A percentile compares a stretch with the other conserved stretches of the same genome.
These are phyloP conservation scores for Bubo scandiacus DNA, from an alignment of 2,113 vertebrate species.

Conservation along the genomic window DNA sequence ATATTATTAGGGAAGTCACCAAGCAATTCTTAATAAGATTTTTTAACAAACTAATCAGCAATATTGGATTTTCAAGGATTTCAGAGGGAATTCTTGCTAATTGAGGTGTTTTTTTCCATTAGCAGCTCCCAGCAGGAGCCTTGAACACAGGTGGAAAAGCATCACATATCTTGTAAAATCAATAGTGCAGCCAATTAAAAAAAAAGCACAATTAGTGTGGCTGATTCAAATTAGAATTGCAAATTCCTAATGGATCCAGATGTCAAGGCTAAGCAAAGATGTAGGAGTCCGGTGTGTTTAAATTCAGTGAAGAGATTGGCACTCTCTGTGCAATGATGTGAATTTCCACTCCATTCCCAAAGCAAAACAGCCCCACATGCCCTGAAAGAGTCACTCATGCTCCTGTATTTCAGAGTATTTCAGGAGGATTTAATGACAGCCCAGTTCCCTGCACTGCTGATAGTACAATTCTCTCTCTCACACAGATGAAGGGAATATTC, in stretches of 20 bases:
- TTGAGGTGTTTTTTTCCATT: slow-evolving; percentile 49
- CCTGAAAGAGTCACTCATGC: not conserved
- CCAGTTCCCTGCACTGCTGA: not conserved
- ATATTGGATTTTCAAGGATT: slow-evolving; percentile 66
- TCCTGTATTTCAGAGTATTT: not conserved
- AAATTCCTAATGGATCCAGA: slow-evolving; percentile 38
- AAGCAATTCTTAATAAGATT: slow-evolving; percentile 53
- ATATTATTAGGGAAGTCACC: slow-evolving; percentile 30
- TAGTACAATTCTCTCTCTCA: not conserved
- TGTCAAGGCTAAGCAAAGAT: not conserved
- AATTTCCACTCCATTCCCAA: not conserved
- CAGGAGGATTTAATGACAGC: not conserved
- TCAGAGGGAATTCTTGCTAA: slow-evolving; percentile 66
- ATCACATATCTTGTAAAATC: slow-evolving; percentile 30
- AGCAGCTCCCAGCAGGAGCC: slow-evolving; percentile 48
- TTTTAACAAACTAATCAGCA: slow-evolving; percentile 63
- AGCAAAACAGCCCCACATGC: not conserved
- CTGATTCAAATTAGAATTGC: slow-evolving; percentile 48
- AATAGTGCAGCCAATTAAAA: slow-evolving; percentile 35
- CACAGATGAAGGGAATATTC: not conserved
- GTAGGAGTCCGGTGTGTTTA: not conserved
- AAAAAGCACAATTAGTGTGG: not conserved
- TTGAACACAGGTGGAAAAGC: slow-evolving; percentile 36
- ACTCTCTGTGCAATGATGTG: not conserved
- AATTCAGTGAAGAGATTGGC: not conserved